Evolutionary conservation across 2,113 vertebrate species (phyloP).

Genomic region (Anarhynchus alexandrinus): DNA sequence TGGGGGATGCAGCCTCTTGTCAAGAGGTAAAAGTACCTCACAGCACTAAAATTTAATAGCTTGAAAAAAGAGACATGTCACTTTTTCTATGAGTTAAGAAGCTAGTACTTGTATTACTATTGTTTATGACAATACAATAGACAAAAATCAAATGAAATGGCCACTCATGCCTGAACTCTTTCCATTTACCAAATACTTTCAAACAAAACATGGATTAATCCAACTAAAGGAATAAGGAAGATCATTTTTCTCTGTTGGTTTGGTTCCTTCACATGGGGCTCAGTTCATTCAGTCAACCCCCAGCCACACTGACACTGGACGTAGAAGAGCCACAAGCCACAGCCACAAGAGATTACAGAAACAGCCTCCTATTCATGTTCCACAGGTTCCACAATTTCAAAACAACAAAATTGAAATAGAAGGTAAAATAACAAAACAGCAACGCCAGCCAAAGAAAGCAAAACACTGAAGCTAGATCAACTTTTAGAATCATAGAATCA

Average conservation of each 20-base stretch:
- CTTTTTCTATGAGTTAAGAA: background rate
- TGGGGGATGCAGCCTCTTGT: background rate
- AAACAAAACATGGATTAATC: background rate
- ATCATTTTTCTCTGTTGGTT: background rate
- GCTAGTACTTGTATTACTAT: background rate
- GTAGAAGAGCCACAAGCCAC: background rate
- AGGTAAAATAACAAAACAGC: background rate
- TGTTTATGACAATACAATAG: background rate
- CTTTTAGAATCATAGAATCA: background rate
- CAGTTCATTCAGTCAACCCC: background rate
- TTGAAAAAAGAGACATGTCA: background rate
- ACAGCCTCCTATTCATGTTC: background rate
- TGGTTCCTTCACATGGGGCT: background rate
- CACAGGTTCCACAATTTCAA: background rate
- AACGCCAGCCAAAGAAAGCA: background rate
- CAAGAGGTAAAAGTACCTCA: background rate
- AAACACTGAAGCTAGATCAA: background rate
- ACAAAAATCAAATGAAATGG: background rate
- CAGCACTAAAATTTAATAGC: background rate
- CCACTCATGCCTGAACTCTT: background rate
- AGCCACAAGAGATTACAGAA: background rate
- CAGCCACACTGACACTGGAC: background rate
- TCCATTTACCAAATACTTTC: background rate
- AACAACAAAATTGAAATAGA: background rate
- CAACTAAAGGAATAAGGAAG: background rate